These are phyloP conservation scores for Coracias cyanogaster DNA, from an alignment of 2,797 vertebrate genomes.

Conservation along the genomic window DNA sequence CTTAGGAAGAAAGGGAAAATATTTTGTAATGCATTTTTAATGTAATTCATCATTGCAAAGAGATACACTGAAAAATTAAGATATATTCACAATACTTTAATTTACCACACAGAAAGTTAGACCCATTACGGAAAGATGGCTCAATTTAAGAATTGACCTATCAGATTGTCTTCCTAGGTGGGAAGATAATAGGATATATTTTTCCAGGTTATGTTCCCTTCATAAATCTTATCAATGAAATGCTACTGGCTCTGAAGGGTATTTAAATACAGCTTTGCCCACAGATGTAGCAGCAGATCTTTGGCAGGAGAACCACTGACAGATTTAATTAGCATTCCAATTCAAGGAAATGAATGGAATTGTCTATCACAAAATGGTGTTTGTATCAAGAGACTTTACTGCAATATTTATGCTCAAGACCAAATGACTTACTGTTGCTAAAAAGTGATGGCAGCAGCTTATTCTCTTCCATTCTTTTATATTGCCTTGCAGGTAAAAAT, in stretches of 20 bases:
- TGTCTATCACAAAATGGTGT: constrained; percentile 40
- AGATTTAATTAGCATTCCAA: constrained; percentile 59
- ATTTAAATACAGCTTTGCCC: constrained; percentile 55
- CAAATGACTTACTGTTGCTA: constrained; percentile 9
- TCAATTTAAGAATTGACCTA: background rate
- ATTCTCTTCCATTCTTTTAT: background rate
- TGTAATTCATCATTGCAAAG: constrained; percentile 14
- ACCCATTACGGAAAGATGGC: constrained; percentile 13
- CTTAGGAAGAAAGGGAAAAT: constrained; percentile 33
- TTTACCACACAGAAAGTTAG: constrained; percentile 22
- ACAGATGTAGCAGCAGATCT: constrained; percentile 39
- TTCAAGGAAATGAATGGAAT: constrained; percentile 38
- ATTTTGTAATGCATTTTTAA: constrained; percentile 64
- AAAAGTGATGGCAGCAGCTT: background rate
- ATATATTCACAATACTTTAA: background rate
- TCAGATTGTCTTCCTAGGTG: constrained; percentile 31
- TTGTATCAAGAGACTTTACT: constrained; percentile 11
- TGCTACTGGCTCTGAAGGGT: constrained; percentile 10
- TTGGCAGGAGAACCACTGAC: constrained; percentile 20
- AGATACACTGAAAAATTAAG: constrained; percentile 1
- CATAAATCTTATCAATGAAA: constrained; percentile 28
- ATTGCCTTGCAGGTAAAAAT: background rate
- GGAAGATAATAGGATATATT: constrained; percentile 42
- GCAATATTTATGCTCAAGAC: constrained; percentile 19
- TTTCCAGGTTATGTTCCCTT: background rate